Conservation (phyloP, 1,140 invertebrate genomes). For the Microplitis mediator region DNA sequence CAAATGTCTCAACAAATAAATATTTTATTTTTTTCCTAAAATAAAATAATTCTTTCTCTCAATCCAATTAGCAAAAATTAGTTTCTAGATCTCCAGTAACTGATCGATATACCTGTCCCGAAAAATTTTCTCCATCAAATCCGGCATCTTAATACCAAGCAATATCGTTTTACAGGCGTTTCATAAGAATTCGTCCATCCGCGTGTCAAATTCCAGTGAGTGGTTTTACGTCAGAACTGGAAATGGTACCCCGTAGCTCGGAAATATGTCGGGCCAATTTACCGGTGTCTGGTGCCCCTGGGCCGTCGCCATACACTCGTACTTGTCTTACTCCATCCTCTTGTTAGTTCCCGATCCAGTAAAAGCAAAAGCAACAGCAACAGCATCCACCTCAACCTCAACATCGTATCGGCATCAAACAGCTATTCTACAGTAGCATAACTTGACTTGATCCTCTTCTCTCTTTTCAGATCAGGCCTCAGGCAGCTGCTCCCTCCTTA, state of each 20-base stretch:
- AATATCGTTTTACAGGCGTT: slow-evolving; percentile 43
- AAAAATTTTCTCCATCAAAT: no score
- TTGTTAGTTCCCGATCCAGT: not conserved
- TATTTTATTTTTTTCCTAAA: no score
- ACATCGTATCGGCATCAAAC: not conserved
- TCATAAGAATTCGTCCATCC: slow-evolving; percentile 41
- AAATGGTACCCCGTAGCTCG: not conserved
- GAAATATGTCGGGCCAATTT: slow-evolving; percentile 50
- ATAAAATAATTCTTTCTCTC: no score
- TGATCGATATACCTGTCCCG: no score
- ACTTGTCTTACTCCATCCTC: not conserved
- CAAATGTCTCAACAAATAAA: no score
- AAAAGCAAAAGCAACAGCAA: not conserved
- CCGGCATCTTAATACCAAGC: not conserved
- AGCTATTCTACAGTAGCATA: no score
- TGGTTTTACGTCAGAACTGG: slow-evolving; percentile 48
- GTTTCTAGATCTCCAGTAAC: no score
- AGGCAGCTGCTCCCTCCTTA: not conserved
- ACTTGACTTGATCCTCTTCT: not conserved
- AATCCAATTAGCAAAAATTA: no score
- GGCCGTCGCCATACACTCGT: slow-evolving; percentile 12
- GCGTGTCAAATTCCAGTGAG: slow-evolving; percentile 42
- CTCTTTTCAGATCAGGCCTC: not conserved
- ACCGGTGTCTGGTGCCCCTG: slow-evolving; percentile 47
- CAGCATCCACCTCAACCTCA: not conserved